Evolutionary conservation across 2,888 invertebrate genomes (phyloP), one percentile per base, ranked within the genome.

Genomic region (Glaucopsyche alexis): DNA sequence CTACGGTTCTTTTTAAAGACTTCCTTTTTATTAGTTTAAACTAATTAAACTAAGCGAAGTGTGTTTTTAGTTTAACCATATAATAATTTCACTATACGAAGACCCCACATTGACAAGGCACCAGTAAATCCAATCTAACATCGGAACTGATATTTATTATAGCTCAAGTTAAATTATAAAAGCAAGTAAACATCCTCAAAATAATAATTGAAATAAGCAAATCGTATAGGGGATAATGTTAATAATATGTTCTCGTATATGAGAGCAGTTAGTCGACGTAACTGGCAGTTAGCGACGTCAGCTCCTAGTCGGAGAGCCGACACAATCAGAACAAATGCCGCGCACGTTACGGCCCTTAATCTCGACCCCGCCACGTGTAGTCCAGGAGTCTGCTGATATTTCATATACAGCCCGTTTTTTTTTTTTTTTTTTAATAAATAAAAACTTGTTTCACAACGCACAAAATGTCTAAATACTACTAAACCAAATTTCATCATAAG

Each of bases 331-430:
- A 80, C 80, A 80, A 79, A 78, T 78, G 76, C 78, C 77, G 76
- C 76, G 78, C 78, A 76, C 77, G 78, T 80, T 79, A 79, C 78
- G 82, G 82, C 85, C 87, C 87, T 88, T 86, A 87, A 88, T 87
- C 87, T 86, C 82, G 84, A 80, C 79, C 79, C 82, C 80, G 77
- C 75, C 73, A 73, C 72, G 49, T 47, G 14, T 78, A 77, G 77
- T 38, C 75, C 66, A 72, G 75, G 78, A 80, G 80, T 29, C 7
- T 9, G 19, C 29, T 14, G 9, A 19, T 40, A 6, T 6, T 2
- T 29, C 74, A 47, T 29, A 66, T 64, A 52, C 14, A 19, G 5
- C 2, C 2, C 7, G n/a, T n/a, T n/a, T n/a, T n/a, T n/a, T n/a
- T n/a, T n/a, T n/a, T n/a, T 55, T 19, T n/a, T 50, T 55, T 19